Evolutionary conservation across 2,797 vertebrate genomes (phyloP).

Genomic region (Enteromius afrohamiltoni): DNA sequence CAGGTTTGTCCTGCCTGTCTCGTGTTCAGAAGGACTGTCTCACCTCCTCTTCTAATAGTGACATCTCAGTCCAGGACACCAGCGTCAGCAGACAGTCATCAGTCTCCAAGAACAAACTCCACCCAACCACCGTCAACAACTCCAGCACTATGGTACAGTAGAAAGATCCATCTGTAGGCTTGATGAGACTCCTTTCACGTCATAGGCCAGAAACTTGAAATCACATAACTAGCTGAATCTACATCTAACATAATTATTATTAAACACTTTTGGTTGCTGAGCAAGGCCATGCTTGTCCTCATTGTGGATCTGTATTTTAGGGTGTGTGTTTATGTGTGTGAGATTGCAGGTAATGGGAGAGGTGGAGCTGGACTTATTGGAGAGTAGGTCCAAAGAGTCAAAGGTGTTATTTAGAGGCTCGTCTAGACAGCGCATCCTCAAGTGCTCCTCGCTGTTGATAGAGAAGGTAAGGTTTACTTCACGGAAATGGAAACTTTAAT

Average conservation of each 20-base stretch:
- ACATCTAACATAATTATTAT: neutral
- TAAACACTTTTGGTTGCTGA: neutral
- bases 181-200: neutral
- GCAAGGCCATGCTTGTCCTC: neutral
- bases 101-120: constrained; percentile 66
- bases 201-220: neutral
- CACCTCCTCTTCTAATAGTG: constrained; percentile 72
- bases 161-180: neutral
- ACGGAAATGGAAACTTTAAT: neutral
- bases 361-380: constrained; percentile 65
- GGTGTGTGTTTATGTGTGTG: constrained; percentile 7
- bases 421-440: constrained; percentile 50
- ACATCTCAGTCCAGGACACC: constrained; percentile 72
- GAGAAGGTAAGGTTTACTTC: constrained; percentile 17
- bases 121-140: constrained; percentile 52
- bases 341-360: constrained; percentile 68
- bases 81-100: constrained; percentile 74
- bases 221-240: neutral
- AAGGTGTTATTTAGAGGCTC: constrained; percentile 59
- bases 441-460: constrained; percentile 47
- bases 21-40: constrained; percentile 64
- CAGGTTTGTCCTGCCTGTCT: constrained; percentile 74
- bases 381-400: constrained; percentile 60
- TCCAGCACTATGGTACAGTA: constrained; percentile 64
- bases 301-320: neutral